A percentile compares a stretch with the other conserved stretches of the same genome.
Evolutionary conservation across 1,140 invertebrate genomes (phyloP).

Genomic region (Camponotus vicinus): DNA sequence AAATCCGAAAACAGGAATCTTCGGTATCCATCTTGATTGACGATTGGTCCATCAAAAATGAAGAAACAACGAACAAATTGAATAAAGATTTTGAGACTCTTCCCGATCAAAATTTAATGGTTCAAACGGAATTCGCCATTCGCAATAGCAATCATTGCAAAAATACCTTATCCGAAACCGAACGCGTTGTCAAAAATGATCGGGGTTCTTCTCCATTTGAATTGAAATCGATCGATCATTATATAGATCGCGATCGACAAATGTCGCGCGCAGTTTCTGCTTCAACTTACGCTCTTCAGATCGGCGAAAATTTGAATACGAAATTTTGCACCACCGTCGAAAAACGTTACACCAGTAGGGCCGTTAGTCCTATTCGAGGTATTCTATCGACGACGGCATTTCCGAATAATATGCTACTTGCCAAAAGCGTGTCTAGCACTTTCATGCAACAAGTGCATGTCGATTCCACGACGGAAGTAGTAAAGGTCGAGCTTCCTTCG

Average conservation of each 20-base stretch:
- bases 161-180: neutral
- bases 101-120: neutral
- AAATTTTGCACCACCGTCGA: slow-evolving; percentile 16
- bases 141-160: neutral
- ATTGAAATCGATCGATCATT: slow-evolving; percentile 3
- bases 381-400: neutral
- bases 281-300: neutral
- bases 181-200: neutral
- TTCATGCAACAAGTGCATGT: slow-evolving; percentile 29
- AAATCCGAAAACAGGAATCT: neutral
- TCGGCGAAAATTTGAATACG: slow-evolving; percentile 48
- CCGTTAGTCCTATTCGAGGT: slow-evolving; percentile 20
- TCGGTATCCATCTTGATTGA: slow-evolving; percentile 6
- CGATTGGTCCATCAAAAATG: neutral
- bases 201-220: neutral
- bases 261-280: neutral
- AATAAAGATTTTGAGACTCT: neutral
- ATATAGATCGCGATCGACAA: neutral
- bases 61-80: slow-evolving; percentile 11
- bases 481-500: neutral
- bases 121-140: neutral
- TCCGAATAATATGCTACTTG: slow-evolving; percentile 7
- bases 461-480: neutral
- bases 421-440: neutral
- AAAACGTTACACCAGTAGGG: slow-evolving; percentile 16